These are phyloP conservation scores for Glaucomys volans DNA, from an alignment of 2,113 vertebrate species.

Conservation along the genomic window DNA sequence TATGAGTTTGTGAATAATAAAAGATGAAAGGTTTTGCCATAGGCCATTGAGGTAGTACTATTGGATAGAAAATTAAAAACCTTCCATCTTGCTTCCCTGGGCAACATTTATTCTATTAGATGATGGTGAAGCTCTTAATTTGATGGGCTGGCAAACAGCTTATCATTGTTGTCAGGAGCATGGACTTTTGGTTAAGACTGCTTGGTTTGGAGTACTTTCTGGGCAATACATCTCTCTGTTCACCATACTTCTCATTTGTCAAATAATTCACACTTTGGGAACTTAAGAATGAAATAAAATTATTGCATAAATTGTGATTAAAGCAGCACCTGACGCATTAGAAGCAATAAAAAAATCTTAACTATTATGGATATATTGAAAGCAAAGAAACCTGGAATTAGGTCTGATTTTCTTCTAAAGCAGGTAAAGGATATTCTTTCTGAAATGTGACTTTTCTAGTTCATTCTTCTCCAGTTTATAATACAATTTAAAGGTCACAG, in stretches of 20 bases:
- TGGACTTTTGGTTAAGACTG: neutral
- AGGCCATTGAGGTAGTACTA: neutral
- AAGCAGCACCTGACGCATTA: neutral
- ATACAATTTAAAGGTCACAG: conserved; percentile 17
- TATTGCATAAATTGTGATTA: neutral
- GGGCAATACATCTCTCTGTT: neutral
- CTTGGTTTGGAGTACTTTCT: neutral
- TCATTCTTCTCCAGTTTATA: conserved; percentile 14
- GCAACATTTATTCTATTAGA: neutral
- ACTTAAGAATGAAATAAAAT: conserved; percentile 19
- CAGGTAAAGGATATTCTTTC: neutral
- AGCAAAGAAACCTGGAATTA: neutral
- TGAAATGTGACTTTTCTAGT: conserved; percentile 29
- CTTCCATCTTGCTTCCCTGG: neutral
- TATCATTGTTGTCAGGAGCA: neutral
- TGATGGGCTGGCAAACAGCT: neutral
- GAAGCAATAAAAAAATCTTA: neutral
- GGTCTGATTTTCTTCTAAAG: neutral
- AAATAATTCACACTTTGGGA: neutral
- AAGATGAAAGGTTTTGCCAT: neutral
- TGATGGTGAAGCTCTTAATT: neutral
- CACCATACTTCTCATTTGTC: neutral
- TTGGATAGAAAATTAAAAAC: neutral
- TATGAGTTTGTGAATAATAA: neutral
- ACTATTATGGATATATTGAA: neutral